Percentiles rank a stretch among this genome's conserved stretches.
Conservation (phyloP, 2,113 vertebrate species). For the Toxotes jaculatrix region DNA sequence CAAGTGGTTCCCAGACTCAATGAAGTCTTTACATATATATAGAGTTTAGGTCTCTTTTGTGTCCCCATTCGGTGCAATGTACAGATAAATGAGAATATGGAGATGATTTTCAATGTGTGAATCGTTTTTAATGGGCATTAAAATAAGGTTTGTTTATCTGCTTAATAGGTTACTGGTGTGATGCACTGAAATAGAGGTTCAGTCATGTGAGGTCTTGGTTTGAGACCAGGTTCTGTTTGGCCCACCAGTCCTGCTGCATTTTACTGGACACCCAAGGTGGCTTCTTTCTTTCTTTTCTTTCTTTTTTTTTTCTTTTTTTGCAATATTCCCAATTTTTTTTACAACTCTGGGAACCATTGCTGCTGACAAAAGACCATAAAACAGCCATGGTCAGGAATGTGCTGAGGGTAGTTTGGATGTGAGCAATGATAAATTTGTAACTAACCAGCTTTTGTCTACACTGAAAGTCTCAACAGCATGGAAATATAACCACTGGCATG, state of each 20-base stretch:
- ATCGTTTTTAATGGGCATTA: constrained; percentile 67
- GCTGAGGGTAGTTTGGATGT: constrained; percentile 29
- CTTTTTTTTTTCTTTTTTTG: background rate
- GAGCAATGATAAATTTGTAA: constrained; percentile 42
- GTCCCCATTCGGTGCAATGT: constrained; percentile 51
- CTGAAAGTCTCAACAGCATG: constrained; percentile 74
- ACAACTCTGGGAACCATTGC: constrained; percentile 45
- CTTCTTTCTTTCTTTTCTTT: background rate
- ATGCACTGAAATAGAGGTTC: constrained; percentile 52
- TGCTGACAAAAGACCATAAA: constrained; percentile 40
- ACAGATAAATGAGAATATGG: constrained; percentile 39
- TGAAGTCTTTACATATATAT: constrained; percentile 52
- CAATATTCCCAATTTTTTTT: constrained; percentile 26
- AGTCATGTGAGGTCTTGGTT: constrained; percentile 7
- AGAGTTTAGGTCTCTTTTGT: constrained; percentile 31
- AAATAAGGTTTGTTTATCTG: constrained; percentile 49
- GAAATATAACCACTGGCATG: constrained; percentile 78
- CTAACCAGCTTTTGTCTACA: constrained; percentile 70
- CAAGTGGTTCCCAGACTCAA: constrained; percentile 60
- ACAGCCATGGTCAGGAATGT: constrained; percentile 26
- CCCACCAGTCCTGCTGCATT: constrained; percentile 39
- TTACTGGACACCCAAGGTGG: constrained; percentile 9
- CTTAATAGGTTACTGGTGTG: constrained; percentile 33
- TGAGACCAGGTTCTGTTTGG: constrained; percentile 11
- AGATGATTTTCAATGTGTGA: constrained; percentile 38